Evolutionary conservation across 2,888 invertebrate species (phyloP).

Genomic region (Napeogenes inachia): DNA sequence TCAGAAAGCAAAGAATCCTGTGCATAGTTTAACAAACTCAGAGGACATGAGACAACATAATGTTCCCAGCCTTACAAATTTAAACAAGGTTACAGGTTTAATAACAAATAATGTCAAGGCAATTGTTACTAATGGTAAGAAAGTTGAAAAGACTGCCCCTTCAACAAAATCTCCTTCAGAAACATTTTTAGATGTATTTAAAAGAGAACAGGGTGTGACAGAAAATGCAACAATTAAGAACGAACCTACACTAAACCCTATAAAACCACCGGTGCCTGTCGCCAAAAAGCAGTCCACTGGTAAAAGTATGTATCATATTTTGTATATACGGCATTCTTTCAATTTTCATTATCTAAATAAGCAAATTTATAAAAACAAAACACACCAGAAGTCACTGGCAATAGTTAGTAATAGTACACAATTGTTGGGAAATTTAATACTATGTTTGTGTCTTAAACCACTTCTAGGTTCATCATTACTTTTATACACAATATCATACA

Average conservation of each 20-base stretch:
- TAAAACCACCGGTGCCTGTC: conserved; percentile 47
- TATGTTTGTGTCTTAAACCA: too few relatives aligned
- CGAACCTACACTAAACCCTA: conserved; percentile 40
- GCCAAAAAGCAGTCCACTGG: conserved; percentile 54
- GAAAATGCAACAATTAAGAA: conserved; percentile 41
- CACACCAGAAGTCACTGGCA: too few relatives aligned
- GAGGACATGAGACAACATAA: conserved; percentile 42
- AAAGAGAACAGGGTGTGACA: conserved; percentile 61
- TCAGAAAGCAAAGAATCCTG: conserved; percentile 50
- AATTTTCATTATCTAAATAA: too few relatives aligned
- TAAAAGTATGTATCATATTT: conserved; percentile 30
- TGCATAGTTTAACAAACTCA: conserved; percentile 42
- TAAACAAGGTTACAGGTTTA: conserved; percentile 34
- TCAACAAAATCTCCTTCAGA: conserved; percentile 46
- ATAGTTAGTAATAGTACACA: too few relatives aligned
- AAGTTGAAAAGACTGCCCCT: conserved; percentile 41
- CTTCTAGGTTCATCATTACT: too few relatives aligned
- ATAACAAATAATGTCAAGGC: conserved; percentile 46
- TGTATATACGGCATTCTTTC: too few relatives aligned
- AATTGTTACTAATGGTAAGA: conserved; percentile 64
- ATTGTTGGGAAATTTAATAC: too few relatives aligned
- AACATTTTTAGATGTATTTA: conserved; percentile 72
- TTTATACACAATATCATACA: too few relatives aligned
- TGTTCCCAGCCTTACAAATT: conserved; percentile 51
- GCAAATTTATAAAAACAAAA: too few relatives aligned